Evolutionary conservation across 53 echinoderm and acorn worm genomes (phyloP).

Genomic region (Apostichopus leukothele): DNA sequence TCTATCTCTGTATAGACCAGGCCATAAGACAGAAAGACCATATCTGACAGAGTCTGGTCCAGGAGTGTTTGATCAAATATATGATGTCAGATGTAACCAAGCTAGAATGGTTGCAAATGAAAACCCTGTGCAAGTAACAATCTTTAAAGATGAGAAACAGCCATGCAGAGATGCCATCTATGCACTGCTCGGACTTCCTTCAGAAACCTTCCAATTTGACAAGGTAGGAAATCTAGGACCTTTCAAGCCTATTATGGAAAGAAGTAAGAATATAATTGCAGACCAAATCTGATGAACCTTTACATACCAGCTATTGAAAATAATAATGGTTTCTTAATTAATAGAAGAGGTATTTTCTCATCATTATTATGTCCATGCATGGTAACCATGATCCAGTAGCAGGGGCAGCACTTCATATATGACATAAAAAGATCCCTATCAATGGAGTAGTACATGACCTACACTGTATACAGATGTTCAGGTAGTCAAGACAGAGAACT

Average conservation of each 20-base stretch:
- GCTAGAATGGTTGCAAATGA: conserved; percentile 61
- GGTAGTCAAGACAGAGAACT: too few species aligned
- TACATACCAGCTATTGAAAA: too few species aligned
- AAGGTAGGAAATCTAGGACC: conserved; percentile 33
- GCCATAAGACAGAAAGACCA: conserved; percentile 63
- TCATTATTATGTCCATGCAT: too few species aligned
- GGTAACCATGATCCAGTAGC: too few species aligned
- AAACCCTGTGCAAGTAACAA: conserved; percentile 1
- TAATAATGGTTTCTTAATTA: too few species aligned
- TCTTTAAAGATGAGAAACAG: conserved; percentile 56
- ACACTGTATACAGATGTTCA: too few species aligned
- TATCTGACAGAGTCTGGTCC: conserved; percentile 89
- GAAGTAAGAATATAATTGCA: too few species aligned
- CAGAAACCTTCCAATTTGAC: conserved; percentile 61
- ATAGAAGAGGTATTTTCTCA: too few species aligned
- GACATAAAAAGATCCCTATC: too few species aligned
- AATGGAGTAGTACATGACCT: too few species aligned
- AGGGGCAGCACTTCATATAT: too few species aligned
- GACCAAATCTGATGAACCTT: too few species aligned
- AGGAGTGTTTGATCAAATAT: conserved; percentile 65
- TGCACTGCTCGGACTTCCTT: conserved; percentile 74
- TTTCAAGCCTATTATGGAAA: not conserved
- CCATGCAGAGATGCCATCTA: conserved; percentile 61
- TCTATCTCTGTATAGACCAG: conserved; percentile 3
- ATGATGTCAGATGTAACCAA: conserved; percentile 68